Conservation (phyloP, 2,797 vertebrate genomes). For the Chromobotia macracanthus region DNA sequence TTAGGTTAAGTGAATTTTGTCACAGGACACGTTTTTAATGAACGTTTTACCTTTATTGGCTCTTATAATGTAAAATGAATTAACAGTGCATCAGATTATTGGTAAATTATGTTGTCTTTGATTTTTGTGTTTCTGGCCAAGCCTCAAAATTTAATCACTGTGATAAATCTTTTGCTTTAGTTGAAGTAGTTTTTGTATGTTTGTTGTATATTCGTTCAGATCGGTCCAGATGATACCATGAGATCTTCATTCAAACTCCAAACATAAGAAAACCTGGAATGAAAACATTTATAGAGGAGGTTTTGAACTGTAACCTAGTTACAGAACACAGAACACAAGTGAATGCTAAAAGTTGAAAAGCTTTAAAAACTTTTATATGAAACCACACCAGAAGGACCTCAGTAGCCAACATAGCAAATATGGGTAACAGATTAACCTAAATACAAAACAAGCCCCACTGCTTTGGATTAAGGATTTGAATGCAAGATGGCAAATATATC, state of each 20-base stretch:
- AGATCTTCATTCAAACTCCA: background rate
- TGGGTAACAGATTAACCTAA: constrained; percentile 35
- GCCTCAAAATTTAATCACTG: too few species aligned
- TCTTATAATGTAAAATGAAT: too few species aligned
- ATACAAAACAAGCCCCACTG: constrained; percentile 1
- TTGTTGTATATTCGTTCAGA: background rate
- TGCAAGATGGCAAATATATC: constrained; percentile 63
- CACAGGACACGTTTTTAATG: background rate
- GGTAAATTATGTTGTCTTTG: background rate
- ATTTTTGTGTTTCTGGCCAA: too few species aligned
- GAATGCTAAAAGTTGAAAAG: too few species aligned
- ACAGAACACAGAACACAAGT: constrained; percentile 37
- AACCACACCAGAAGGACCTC: background rate
- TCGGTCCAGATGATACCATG: background rate
- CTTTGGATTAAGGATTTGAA: constrained; percentile 61
- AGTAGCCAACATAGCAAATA: constrained; percentile 23
- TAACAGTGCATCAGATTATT: background rate
- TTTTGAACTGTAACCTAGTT: constrained; percentile 24
- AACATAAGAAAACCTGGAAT: constrained; percentile 4
- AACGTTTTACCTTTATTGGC: too few species aligned
- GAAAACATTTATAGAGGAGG: background rate
- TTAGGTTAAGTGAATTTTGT: constrained; percentile 64
- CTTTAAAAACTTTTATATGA: background rate
- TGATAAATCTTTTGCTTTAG: too few species aligned
- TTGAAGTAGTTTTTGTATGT: too few species aligned